Conservation (phyloP, 1,140 invertebrate species). For the Sminthurinus signatus region DNA sequence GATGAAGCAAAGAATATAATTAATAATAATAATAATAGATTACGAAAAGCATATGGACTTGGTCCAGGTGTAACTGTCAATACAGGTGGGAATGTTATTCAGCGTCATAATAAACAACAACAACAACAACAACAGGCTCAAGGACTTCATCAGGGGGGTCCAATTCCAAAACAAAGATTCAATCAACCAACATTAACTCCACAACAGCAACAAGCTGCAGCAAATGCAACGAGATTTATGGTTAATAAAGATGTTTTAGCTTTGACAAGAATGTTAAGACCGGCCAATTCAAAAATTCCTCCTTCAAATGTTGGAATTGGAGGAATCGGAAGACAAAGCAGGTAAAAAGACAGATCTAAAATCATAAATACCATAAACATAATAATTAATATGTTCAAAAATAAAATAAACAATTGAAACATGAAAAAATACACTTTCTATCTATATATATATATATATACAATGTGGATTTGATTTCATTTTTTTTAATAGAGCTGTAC, state of each 20-base stretch:
- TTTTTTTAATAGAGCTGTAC: neutral
- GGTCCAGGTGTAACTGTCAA: neutral
- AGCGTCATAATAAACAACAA: neutral
- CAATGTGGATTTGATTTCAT: no score
- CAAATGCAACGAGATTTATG: neutral
- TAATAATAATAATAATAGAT: neutral
- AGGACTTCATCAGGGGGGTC: no score
- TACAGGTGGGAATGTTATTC: neutral
- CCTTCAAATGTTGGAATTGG: neutral
- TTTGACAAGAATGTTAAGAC: constrained; percentile 1
- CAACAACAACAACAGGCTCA: no score
- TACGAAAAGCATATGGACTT: neutral
- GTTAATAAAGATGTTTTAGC: neutral
- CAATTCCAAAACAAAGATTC: neutral
- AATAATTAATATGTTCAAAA: neutral
- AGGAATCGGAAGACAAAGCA: neutral
- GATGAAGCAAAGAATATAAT: neutral
- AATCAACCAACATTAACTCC: no score
- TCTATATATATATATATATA: neutral
- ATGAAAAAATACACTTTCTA: neutral
- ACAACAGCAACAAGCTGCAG: constrained; percentile 7
- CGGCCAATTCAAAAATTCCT: neutral
- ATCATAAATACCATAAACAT: no score
- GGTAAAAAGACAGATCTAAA: no score
- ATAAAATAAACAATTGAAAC: neutral